A percentile compares a stretch with the other conserved stretches of the same genome.
phyloP scores from a whole-genome alignment of 2,888 invertebrate species.

The Cataglyphis albicans region DNA sequence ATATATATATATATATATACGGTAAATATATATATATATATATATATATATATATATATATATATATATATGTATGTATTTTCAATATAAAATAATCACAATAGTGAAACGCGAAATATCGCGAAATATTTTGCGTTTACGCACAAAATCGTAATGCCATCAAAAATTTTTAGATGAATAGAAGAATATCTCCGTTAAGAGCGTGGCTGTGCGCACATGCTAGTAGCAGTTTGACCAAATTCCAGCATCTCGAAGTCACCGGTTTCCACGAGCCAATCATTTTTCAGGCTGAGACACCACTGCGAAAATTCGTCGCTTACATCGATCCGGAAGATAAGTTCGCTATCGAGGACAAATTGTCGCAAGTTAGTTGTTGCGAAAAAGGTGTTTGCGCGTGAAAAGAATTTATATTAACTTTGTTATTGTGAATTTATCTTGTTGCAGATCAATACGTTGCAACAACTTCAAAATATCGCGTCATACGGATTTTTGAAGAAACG shows the following conservation, averaged over 20 bases:
- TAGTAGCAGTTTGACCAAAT: slow-evolving; percentile 92
- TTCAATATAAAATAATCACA: background rate
- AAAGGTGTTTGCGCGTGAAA: too few species aligned
- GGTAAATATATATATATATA: background rate
- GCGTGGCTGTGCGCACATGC: slow-evolving; percentile 97
- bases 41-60: background rate
- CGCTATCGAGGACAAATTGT: slow-evolving; percentile 95
- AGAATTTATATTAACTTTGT: background rate
- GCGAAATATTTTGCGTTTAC: background rate
- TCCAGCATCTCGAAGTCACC: slow-evolving; percentile 90
- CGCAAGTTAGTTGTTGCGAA: slow-evolving; percentile 90
- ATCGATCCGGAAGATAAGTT: slow-evolving; percentile 97
- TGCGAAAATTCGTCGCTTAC: slow-evolving; percentile 95
- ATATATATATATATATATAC: background rate
- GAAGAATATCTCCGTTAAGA: slow-evolving; percentile 94
- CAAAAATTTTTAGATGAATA: slow-evolving; percentile 88
- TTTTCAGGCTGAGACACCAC: slow-evolving; percentile 95
- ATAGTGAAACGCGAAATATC: background rate
- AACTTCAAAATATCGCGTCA: slow-evolving; percentile 96
- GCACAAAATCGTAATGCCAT: background rate
- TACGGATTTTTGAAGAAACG: slow-evolving; percentile 95
- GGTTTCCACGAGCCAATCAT: slow-evolving; percentile 91
- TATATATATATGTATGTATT: too few species aligned
- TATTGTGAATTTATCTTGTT: slow-evolving; percentile 75
- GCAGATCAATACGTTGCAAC: slow-evolving; percentile 95